Percentiles rank a stretch among this genome's conserved stretches.
Evolutionary conservation across 30 jellyfish, hydroid and myxozoan species (phyloP).

Genomic region (Pseudorhiza aurosa): DNA sequence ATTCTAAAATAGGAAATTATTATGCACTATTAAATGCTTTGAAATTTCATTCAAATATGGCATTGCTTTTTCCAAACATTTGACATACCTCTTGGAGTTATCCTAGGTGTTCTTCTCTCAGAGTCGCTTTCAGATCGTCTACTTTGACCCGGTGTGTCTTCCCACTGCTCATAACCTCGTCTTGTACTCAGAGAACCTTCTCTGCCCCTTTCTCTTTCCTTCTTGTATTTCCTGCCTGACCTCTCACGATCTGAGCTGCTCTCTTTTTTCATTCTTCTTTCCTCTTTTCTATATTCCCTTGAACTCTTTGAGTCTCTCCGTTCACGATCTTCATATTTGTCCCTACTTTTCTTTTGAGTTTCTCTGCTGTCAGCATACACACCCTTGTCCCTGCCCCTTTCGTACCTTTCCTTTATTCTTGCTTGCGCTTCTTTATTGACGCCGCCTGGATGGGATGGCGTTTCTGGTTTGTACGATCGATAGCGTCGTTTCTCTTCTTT

Average conservation of each 20-base stretch:
- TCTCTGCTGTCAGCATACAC: conserved; percentile 70
- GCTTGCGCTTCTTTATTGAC: conserved; percentile 80
- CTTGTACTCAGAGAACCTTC: conserved; percentile 55
- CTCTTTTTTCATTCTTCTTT: neutral
- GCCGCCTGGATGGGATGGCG: conserved; percentile 99
- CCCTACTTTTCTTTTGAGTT: conserved; percentile 8
- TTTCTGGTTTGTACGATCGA: conserved; percentile 89
- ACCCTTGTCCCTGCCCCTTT: conserved; percentile 77
- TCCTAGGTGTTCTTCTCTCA: conserved; percentile 88
- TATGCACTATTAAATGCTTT: too few species aligned
- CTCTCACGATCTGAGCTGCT: neutral
- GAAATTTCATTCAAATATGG: too few species aligned
- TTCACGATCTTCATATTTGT: neutral
- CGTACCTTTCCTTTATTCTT: conserved; percentile 68
- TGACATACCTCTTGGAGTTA: conserved; percentile 73
- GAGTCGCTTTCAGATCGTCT: conserved; percentile 50
- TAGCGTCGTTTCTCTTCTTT: conserved; percentile 46
- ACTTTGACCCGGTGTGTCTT: conserved; percentile 90
- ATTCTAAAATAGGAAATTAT: too few species aligned
- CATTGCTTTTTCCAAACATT: too few species aligned
- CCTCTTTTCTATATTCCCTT: conserved; percentile 13
- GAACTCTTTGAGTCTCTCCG: conserved; percentile 38
- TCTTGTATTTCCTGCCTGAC: neutral
- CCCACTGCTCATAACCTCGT: conserved; percentile 92
- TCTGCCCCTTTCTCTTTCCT: conserved; percentile 30